A percentile compares a stretch with the other conserved stretches of the same genome.
phyloP scores from a whole-genome alignment of 2,113 vertebrate genomes.

The Dromiciops gliroides region DNA sequence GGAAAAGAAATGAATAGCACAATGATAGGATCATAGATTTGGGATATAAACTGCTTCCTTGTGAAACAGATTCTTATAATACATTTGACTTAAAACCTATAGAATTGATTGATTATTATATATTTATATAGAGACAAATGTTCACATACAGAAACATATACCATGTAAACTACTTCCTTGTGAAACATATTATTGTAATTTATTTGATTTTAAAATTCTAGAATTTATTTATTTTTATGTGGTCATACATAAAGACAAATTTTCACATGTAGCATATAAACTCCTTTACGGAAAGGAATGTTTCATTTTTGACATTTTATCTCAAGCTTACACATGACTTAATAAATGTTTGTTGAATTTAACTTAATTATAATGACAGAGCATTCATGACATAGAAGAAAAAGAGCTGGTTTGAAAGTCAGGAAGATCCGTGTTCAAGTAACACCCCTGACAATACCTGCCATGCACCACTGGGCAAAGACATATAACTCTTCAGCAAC shows the following conservation, averaged over 20 bases:
- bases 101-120: conserved; percentile 15
- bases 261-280: not conserved
- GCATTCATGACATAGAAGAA: not conserved
- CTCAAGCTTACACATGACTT: not conserved
- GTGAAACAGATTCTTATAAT: not conserved
- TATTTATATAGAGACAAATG: not conserved
- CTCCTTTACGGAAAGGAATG: not conserved
- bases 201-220: conserved; percentile 24
- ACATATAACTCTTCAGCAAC: not conserved
- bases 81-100: conserved; percentile 24
- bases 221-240: conserved; percentile 12
- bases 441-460: not conserved
- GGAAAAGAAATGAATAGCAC: conserved; percentile 27
- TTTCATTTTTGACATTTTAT: not conserved
- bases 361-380: not conserved
- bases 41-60: not conserved
- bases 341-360: not conserved
- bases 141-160: not conserved
- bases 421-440: not conserved
- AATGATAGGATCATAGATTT: not conserved
- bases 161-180: not conserved
- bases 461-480: not conserved
- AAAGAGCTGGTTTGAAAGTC: not conserved
- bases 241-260: not conserved
- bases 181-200: not conserved